Conservation (phyloP, 2,113 vertebrate species). For the Brachyistius frenatus region DNA sequence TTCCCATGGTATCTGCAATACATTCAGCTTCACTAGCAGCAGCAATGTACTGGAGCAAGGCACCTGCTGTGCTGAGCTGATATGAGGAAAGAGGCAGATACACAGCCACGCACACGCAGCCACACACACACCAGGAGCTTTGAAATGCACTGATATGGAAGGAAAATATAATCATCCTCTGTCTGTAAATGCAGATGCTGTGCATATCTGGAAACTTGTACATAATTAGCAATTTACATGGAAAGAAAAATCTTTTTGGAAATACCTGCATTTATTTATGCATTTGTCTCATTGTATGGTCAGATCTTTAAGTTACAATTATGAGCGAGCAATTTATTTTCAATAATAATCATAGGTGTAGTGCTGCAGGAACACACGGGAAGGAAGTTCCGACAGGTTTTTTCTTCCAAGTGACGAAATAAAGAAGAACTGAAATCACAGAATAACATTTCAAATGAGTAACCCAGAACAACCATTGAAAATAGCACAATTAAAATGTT, state of each 20-base stretch:
- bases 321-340: too few relatives aligned
- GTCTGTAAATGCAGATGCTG: slow-evolving; percentile 42
- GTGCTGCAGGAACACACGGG: too few relatives aligned
- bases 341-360: too few relatives aligned
- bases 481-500: too few relatives aligned
- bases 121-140: slow-evolving; percentile 25
- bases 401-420: too few relatives aligned
- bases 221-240: slow-evolving; percentile 13
- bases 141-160: slow-evolving; percentile 41
- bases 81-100: slow-evolving; percentile 61
- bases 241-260: slow-evolving; percentile 1
- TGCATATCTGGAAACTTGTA: background rate
- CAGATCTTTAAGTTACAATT: too few relatives aligned
- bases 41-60: slow-evolving; percentile 73
- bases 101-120: slow-evolving; percentile 12
- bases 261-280: too few relatives aligned
- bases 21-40: slow-evolving; percentile 71
- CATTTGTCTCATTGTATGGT: too few relatives aligned
- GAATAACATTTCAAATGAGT: too few relatives aligned
- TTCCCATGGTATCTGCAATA: slow-evolving; percentile 74
- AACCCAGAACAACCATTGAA: too few relatives aligned
- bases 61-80: slow-evolving; percentile 80
- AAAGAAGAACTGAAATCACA: too few relatives aligned
- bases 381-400: too few relatives aligned
- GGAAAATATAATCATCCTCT: slow-evolving; percentile 31